Evolutionary conservation across 2,888 invertebrate species (phyloP).

Genomic region (Tineola bisselliella): DNA sequence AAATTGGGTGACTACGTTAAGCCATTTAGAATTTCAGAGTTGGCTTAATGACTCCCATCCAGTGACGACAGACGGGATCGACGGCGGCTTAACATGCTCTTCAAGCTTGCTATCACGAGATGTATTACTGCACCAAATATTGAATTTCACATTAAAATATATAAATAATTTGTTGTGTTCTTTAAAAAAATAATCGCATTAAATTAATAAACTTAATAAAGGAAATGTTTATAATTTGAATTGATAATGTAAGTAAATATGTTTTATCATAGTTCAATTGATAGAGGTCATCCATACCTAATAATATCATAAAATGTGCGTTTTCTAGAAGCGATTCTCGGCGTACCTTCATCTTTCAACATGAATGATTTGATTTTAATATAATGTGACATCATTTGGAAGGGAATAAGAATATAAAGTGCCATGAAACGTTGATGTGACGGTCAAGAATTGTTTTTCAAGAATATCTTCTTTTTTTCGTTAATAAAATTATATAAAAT

Average conservation of each 20-base stretch:
- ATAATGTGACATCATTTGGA: neutral
- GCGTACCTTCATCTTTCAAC: neutral
- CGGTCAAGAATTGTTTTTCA: neutral
- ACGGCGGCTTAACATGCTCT: neutral
- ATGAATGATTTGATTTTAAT: slow-evolving; percentile 2
- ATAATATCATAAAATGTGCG: neutral
- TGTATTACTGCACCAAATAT: neutral
- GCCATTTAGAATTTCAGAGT: neutral
- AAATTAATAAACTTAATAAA: no score
- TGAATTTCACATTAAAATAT: no score
- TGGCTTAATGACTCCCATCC: neutral
- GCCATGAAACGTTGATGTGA: neutral
- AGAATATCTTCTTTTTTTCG: no score
- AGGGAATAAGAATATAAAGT: neutral
- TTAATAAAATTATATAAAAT: no score
- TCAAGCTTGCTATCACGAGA: neutral
- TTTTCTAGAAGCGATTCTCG: neutral
- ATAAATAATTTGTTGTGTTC: no score
- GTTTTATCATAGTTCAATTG: neutral
- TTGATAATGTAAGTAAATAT: neutral
- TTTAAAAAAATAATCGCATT: no score
- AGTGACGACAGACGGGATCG: neutral
- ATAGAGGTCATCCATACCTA: neutral
- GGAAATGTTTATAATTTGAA: neutral
- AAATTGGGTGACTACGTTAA: neutral